These are phyloP conservation scores for Drosophila niveifrons DNA, from an alignment of 2,888 invertebrate genomes.

Conservation along the genomic window DNA sequence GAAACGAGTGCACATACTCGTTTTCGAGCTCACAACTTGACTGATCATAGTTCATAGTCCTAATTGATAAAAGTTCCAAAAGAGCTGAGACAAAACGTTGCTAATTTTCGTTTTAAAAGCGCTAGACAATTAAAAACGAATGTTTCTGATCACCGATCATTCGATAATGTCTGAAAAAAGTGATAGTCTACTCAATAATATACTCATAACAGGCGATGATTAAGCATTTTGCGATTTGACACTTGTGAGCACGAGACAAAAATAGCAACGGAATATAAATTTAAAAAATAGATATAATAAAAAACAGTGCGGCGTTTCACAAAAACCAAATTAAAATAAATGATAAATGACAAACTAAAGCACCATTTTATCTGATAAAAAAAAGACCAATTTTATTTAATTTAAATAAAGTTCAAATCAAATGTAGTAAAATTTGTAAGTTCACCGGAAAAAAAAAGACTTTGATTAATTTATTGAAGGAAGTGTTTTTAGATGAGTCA, in stretches of 20 bases:
- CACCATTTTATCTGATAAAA: not conserved
- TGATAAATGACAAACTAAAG: slow-evolving; percentile 4
- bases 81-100: slow-evolving; percentile 55
- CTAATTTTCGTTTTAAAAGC: slow-evolving; percentile 67
- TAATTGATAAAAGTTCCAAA: slow-evolving; percentile 57
- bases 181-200: slow-evolving; percentile 51
- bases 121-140: slow-evolving; percentile 52
- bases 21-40: slow-evolving; percentile 3
- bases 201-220: slow-evolving; percentile 28
- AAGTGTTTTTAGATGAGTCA: not conserved
- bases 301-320: not conserved
- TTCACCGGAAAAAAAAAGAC: not conserved
- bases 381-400: not conserved
- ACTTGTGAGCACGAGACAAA: slow-evolving; percentile 10
- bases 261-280: slow-evolving; percentile 1
- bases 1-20: slow-evolving; percentile 32
- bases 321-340: slow-evolving; percentile 3
- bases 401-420: not conserved
- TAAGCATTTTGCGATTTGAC: slow-evolving; percentile 25
- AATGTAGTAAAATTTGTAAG: not conserved
- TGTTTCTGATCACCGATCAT: slow-evolving; percentile 27
- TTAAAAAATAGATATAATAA: not conserved
- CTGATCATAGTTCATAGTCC: slow-evolving; percentile 23
- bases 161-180: slow-evolving; percentile 39
- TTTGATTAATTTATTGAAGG: not conserved